Percentiles rank a stretch among this genome's conserved stretches.
Evolutionary conservation across 1,140 invertebrate species (phyloP).

Genomic region (Mercenaria mercenaria): DNA sequence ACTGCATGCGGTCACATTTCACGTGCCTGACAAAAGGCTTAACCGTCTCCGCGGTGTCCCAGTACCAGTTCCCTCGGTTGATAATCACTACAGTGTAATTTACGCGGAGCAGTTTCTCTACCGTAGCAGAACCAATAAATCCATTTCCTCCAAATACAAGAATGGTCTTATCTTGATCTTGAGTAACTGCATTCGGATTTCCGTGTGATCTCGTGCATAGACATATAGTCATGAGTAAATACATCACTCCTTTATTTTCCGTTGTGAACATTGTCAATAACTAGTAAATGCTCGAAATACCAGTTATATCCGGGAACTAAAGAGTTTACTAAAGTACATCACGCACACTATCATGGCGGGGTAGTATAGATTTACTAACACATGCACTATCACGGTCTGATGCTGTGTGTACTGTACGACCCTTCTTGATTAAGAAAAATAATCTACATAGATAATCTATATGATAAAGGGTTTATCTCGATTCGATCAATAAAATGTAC

Average conservation of each 20-base stretch:
- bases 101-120: slow-evolving; percentile 81
- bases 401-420: too few relatives aligned
- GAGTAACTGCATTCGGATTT: background rate
- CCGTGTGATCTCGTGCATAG: background rate
- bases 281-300: too few relatives aligned
- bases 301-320: too few relatives aligned
- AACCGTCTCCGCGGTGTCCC: slow-evolving; percentile 84
- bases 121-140: slow-evolving; percentile 86
- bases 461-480: too few relatives aligned
- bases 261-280: background rate
- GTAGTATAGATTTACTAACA: background rate
- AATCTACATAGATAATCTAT: too few relatives aligned
- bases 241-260: background rate
- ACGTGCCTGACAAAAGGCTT: slow-evolving; percentile 84
- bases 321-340: too few relatives aligned
- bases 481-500: too few relatives aligned
- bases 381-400: too few relatives aligned
- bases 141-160: slow-evolving; percentile 87
- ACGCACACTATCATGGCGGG: background rate
- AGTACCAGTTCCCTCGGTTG: slow-evolving; percentile 87
- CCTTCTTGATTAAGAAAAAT: too few relatives aligned
- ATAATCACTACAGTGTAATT: slow-evolving; percentile 82
- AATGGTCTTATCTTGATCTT: slow-evolving; percentile 63
- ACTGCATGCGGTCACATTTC: slow-evolving; percentile 85
- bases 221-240: background rate